phyloP scores from a whole-genome alignment of 1,140 invertebrate genomes.

The Drosophila hydei region DNA sequence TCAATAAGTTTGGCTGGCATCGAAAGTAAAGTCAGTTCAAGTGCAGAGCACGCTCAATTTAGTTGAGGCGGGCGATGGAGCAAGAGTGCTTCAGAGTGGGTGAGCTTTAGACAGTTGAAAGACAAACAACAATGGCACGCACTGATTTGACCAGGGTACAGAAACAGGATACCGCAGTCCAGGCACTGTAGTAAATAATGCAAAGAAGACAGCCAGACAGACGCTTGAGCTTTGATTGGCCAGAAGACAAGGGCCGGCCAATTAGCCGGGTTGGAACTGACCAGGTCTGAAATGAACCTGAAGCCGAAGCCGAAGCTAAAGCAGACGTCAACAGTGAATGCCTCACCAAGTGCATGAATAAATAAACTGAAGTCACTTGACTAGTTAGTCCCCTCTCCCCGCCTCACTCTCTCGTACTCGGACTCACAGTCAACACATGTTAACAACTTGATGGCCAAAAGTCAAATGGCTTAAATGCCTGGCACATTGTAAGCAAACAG shows the following conservation, averaged over 20 bases:
- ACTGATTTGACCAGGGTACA: constrained; percentile 61
- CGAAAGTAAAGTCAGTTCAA: constrained; percentile 45
- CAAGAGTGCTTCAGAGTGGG: not conserved
- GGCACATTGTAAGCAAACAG: constrained; percentile 73
- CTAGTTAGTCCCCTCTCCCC: constrained; percentile 23
- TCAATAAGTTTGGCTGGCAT: constrained; percentile 45
- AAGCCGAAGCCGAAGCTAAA: constrained; percentile 13
- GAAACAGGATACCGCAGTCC: not conserved
- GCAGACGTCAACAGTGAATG: constrained; percentile 65
- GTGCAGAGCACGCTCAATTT: constrained; percentile 71
- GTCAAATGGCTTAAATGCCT: constrained; percentile 77
- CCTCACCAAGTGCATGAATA: constrained; percentile 81
- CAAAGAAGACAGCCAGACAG: constrained; percentile 42
- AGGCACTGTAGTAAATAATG: constrained; percentile 36
- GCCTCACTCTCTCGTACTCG: not conserved
- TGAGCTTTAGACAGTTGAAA: constrained; percentile 40
- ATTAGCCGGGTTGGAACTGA: constrained; percentile 59
- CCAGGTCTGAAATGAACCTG: constrained; percentile 39
- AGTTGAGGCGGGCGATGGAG: constrained; percentile 1
- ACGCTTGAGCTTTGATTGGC: constrained; percentile 77
- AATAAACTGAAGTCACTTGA: constrained; percentile 76
- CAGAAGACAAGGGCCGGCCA: constrained; percentile 52
- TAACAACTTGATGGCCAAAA: constrained; percentile 81
- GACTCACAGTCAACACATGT: constrained; percentile 68
- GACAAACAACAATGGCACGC: constrained; percentile 77